phyloP scores from a whole-genome alignment of 2,797 vertebrate species.

The Pseudomugil gertrudae region DNA sequence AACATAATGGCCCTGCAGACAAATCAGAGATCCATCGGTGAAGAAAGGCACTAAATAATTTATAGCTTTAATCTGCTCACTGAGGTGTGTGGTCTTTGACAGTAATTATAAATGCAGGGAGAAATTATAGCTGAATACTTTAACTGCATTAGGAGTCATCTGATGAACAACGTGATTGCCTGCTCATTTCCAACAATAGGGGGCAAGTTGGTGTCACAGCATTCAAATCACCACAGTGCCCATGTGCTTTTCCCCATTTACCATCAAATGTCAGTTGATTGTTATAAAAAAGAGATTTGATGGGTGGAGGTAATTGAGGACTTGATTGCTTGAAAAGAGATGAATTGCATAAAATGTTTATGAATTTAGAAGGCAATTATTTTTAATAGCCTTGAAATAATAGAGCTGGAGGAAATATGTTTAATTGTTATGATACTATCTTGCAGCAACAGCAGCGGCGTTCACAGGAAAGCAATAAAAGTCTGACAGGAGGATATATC shows the following conservation, averaged over 20 bases:
- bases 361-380: constrained; percentile 86
- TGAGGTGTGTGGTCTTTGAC: constrained; percentile 99
- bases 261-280: constrained; percentile 96
- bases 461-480: constrained; percentile 74
- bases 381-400: constrained; percentile 84
- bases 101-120: constrained; percentile 99
- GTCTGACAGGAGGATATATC: constrained; percentile 71
- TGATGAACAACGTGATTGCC: constrained; percentile 99
- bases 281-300: constrained; percentile 89
- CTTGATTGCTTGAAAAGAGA: constrained; percentile 84
- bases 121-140: constrained; percentile 99
- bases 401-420: constrained; percentile 81
- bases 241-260: constrained; percentile 92
- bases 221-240: constrained; percentile 92
- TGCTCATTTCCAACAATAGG: constrained; percentile 98
- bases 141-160: constrained; percentile 99
- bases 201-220: constrained; percentile 97
- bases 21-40: constrained; percentile 93
- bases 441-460: constrained; percentile 67
- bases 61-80: constrained; percentile 99
- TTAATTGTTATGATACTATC: constrained; percentile 83
- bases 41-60: constrained; percentile 99
- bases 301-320: constrained; percentile 84
- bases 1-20: constrained; percentile 95
- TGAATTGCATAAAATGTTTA: constrained; percentile 85